Base-by-base conservation (phyloP, 2,113 vertebrate genomes). In the Notarius quadriscutis region DNA sequence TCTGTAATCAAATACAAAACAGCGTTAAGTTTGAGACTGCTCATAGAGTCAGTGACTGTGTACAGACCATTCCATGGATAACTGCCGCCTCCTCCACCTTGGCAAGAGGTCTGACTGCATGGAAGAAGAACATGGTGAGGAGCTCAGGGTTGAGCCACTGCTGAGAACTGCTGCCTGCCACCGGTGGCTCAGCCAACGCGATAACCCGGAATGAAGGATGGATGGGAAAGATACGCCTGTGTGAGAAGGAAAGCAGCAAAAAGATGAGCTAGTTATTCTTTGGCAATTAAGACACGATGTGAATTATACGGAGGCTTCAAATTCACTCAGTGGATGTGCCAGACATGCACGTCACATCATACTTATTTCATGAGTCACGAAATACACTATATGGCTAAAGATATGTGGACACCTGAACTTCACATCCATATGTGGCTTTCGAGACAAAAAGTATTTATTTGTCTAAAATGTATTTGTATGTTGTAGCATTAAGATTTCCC, bases 71-170 rank as follows among this genome's bases (percentile, higher is more conserved):
- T 89, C 94, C 93, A 87, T 95, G 95, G 85, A 99, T 96, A 86
- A 99, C 92, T 89, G 93, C 84, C 4, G 92, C 94, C 94, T 99
- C 98, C 94, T 99, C 97, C 7, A 91, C 96, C 90, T 93, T 96
- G 90, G 93, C 94, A 90, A 99, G 95, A 0, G 97, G 95, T 27
- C 71, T 94, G 90, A 99, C 92, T 0, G 93, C 93, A 93, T 99
- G 98, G 92, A 97, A 99, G 84, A 99, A 94, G 95, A 99, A 99
- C 93, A 99, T 96, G 0, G 97, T 98, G 91, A 99, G 96, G 86
- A 99, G 95, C 93, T 99, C 98, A 0, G 98, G 96, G 15, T 96
- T 95, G 90, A 99, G 90, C 98, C 98, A 99, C 83, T 99, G 98
- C 84, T 98, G 96, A 51, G 95, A 93, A 85, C 92, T 92, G 87